Base-by-base conservation (phyloP, 2,113 vertebrate species). In the Pangasianodon gigas region DNA sequence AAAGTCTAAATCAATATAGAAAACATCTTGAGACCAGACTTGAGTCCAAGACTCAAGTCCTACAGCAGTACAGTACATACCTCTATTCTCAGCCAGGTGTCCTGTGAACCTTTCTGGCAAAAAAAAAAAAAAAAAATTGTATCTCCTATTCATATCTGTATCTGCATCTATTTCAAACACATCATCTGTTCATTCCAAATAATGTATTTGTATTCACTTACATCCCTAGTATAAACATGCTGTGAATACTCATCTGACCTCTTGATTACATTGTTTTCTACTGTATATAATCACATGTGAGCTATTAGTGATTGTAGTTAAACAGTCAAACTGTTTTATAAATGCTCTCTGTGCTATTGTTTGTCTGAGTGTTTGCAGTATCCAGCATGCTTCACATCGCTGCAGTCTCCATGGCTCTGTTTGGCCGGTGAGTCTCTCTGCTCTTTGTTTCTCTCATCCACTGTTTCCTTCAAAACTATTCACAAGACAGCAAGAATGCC, bases 401-500 rank as follows among this genome's bases (percentile, higher is more conserved):
- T 52, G 13, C 21, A 1, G 91, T 89, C 80, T 62, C 88, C 84
- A 85, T 86, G 90, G 86, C 32, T 75, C 69, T 83, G 84, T 89
- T 79, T 80, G 82, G 46, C 14, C 86, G 65, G 67, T 85, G 58
- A 75, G 51, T 84, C 71, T 62, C 26, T 89, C 56, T 85, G 83
- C 46, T 87, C 89, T 84, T 56, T 85, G 24, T 84, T 91, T 87
- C 89, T 90, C 87, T 86, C 52, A 37, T 26, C 84, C 79, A 62
- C 37, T 19, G 44, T 58, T 74, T 91, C 86, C 84, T 46, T 54
- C 19, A 67, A 77, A 89, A 71, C 46, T 37, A 54, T 88, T 88
- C 88, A 54, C 69, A 89, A 88, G 87, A 82, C 88, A 86, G 46
- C 0, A 60, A 75, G 19, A 46, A 58, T 90, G 65, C 80, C 46